phyloP scores from a whole-genome alignment of 64 coral and sea anemone species.

The Cladopsammia gracilis region DNA sequence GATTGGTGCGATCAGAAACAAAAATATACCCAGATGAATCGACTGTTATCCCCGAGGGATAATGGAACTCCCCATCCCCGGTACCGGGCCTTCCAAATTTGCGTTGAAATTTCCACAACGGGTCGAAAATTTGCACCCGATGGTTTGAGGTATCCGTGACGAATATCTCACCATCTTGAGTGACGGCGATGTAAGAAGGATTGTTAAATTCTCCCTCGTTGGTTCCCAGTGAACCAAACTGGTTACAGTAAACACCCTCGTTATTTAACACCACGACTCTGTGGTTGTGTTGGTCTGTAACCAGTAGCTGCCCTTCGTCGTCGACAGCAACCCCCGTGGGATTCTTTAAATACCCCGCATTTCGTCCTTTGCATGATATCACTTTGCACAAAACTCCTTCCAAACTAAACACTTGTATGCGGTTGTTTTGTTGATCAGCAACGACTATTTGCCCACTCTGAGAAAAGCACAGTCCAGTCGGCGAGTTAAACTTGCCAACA shows the following conservation, averaged over 20 bases:
- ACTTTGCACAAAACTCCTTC: slow-evolving; percentile 62
- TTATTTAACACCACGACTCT: slow-evolving; percentile 74
- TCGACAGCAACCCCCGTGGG: slow-evolving; percentile 75
- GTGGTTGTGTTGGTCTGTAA: slow-evolving; percentile 86
- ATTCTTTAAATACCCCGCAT: slow-evolving; percentile 57
- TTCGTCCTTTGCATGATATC: slow-evolving; percentile 37
- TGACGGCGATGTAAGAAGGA: slow-evolving; percentile 82
- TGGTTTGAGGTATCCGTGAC: slow-evolving; percentile 97
- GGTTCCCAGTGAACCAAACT: slow-evolving; percentile 88
- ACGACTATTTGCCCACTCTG: slow-evolving; percentile 85
- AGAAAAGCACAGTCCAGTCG: slow-evolving; percentile 77
- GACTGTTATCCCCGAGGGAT: slow-evolving; percentile 92
- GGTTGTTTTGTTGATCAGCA: slow-evolving; percentile 84
- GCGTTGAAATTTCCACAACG: slow-evolving; percentile 73
- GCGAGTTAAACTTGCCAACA: slow-evolving; percentile 76
- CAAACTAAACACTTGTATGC: slow-evolving; percentile 78
- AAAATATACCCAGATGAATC: slow-evolving; percentile 95
- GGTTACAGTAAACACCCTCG: slow-evolving; percentile 43
- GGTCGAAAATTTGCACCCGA: slow-evolving; percentile 94
- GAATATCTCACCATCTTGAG: slow-evolving; percentile 85
- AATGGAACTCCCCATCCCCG: slow-evolving; percentile 89
- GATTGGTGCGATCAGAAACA: slow-evolving; percentile 87
- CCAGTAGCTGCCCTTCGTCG: slow-evolving; percentile 90
- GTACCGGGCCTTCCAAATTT: slow-evolving; percentile 90
- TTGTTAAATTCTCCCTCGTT: slow-evolving; percentile 88